Evolutionary conservation across 2,113 vertebrate genomes (phyloP), one percentile per base, ranked within the genome.

Genomic region (Neopipo cinnamomea): DNA sequence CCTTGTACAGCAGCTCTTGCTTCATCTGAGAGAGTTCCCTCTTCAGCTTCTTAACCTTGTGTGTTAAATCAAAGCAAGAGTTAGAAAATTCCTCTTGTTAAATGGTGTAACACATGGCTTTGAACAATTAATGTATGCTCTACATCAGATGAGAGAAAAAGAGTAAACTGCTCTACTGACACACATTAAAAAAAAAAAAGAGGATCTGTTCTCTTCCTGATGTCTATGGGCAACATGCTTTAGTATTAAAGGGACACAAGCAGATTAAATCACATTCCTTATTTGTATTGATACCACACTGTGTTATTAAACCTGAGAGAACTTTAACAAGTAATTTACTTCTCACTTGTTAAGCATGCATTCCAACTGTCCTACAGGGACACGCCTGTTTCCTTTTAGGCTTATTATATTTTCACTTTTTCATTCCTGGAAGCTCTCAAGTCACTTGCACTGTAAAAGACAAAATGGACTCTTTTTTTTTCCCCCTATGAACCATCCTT

Each of bases 21-120:
- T 98, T 99, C 98, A 99, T 98, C 92, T 98, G 98, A 49, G 97
- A 98, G 58, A 99, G 98, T 65, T 99, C 98, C 90, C 98, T 95
- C 97, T 98, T 99, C 96, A 99, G 97, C 94, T 98, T 98, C 96
- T 98, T 98, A 93, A 99, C 98, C 98, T 98, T 97, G 92, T 24
- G 55, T 72, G 76, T 95, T 96, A 98, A 97, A 97, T 94, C 89
- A 97, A 95, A 85, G 83, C n/a, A 93, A 91, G 91, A 89, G 68
- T 91, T 90, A 97, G 85, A 94, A 89, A 94, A 94, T 76, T 75
- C 49, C 49, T 94, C 78, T 89, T 85, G 88, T 96, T 91, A 97
- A 87, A 85, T 1, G 3, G 67, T 6, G 0, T 63, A 86, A 88
- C n/a, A 52, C 53, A 47, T 25, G n/a, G 71, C 82, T 96, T 92